Base-by-base conservation (phyloP, 2,888 invertebrate species). In the Lamellibrachia satsuma region DNA sequence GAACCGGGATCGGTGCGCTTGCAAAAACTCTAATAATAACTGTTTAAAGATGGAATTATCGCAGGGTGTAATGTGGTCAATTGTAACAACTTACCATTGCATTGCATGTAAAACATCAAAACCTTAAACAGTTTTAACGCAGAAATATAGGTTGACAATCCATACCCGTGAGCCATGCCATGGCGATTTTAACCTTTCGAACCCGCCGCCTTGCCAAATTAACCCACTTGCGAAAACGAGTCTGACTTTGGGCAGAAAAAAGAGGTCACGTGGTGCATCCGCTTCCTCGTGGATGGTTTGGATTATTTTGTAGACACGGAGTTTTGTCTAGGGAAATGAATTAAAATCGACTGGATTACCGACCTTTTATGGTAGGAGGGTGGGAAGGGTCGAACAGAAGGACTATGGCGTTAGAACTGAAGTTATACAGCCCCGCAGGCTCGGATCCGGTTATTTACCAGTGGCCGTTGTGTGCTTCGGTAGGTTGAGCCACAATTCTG, bases 401-500 rank as follows among this genome's bases (percentile, higher is more conserved):
- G 75, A 75, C n/a, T 75, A 75, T 75, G 75, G 75, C 11, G 75
- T 75, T 75, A 92, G 93, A 93, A 52, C 92, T 93, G 52, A 60
- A 60, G 92, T 92, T 93, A 51, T 52, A 55, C 52, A 93, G 93
- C 51, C 93, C 93, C 52, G 90, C 57, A 7, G 93, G 93, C 7
- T 52, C 55, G 60, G 93, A 93, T 52, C 57, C 93, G 51, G 93
- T 90, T 51, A 92, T 93, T 8, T 93, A 93, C 90, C 91, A 92
- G 92, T 93, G 93, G 93, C 93, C 93, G 51, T 90, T 92, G 22
- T 51, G 55, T 90, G 51, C 52, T 52, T 55, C 92, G 90, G 92
- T 90, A 57, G 52, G 52, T 52, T 90, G 90, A 57, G 92, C 90
- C 52, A 57, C n/a, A 75, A 22, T 75, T 9, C 55, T 9, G 7